These are phyloP conservation scores for Macrobrachium rosenbergii DNA, from an alignment of 1,140 invertebrate species.

Conservation along the genomic window DNA sequence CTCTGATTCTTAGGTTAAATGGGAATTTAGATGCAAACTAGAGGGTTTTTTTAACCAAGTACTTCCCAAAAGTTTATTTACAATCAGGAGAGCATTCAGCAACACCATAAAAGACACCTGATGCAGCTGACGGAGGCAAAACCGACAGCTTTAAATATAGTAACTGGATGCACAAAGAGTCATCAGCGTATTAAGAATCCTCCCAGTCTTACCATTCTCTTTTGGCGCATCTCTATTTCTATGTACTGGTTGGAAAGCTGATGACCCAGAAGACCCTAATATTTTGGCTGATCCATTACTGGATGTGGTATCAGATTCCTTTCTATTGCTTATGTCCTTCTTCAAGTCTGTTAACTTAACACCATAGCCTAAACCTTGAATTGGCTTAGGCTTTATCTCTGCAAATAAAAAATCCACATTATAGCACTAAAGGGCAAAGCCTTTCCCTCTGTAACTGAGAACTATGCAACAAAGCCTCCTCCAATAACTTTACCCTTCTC, in stretches of 20 bases:
- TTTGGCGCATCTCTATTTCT: constrained; percentile 13
- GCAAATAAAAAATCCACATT: not conserved
- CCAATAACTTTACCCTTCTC: no score
- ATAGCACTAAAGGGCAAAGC: not conserved
- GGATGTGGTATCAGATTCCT: constrained; percentile 39
- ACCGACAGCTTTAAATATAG: no score
- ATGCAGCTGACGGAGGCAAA: no score
- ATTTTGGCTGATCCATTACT: constrained; percentile 46
- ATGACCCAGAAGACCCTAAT: constrained; percentile 30
- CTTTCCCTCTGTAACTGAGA: not conserved
- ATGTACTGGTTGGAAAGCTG: constrained; percentile 29
- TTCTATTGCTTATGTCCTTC: constrained; percentile 54
- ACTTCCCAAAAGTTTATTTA: no score
- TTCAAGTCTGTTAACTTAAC: constrained; percentile 51
- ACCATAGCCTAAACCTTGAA: constrained; percentile 40
- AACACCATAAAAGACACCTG: no score
- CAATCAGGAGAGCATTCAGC: no score
- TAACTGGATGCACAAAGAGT: no score
- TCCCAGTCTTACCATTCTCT: constrained; percentile 17
- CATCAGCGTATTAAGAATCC: no score
- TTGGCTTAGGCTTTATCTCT: constrained; percentile 60
- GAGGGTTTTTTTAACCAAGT: no score
- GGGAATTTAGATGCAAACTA: no score
- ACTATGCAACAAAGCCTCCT: not conserved
- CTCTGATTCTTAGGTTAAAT: no score